Evolutionary conservation across 1,140 invertebrate genomes (phyloP), one percentile per base, ranked within the genome.

Genomic region (Leptopilina clavipes): DNA sequence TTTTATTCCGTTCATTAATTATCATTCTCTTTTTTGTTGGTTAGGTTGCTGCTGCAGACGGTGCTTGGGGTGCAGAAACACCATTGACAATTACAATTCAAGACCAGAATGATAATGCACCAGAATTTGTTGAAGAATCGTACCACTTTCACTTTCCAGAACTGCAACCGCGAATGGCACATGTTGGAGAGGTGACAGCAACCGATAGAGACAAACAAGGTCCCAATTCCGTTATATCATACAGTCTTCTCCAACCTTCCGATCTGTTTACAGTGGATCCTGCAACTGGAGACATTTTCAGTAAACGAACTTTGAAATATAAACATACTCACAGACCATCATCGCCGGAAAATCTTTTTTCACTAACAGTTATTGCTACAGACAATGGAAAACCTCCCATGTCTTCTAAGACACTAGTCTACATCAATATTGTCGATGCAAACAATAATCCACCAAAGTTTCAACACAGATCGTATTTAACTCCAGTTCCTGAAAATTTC

Each of bases 81-180:
- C 94, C 96, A 0, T 87, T 98, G 0, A 97, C 97, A 0, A 96
- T 98, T 22, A 97, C 96, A 1, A 96, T 98, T 74, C 96, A 98
- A 89, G 97, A 98, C 91, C 95, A 97, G 81, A 98, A 98, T 88
- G 97, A 98, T 86, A 98, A 98, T 87, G 93, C 96, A 0, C 97
- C 97, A 0, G 95, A 96, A 89, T 98, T 98, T 85, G 96, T 97
- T 81, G 93, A 96, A 83, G 94, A 94, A 0, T 95, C 93, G 77
- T 98, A 98, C 84, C 95, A 94, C 83, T 98, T 98, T 84, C 96
- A 98, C 86, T 96, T 98, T 76, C 95, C 96, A 0, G 97, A 98
- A 87, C 90, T 96, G 8, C 95, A 97, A 86, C 91, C 93, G 71
- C 92, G 93, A 65, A 93, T 95, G 44, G 93, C 95, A 0, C 94